These are phyloP conservation scores for Sitodiplosis mosellana DNA, from an alignment of 1,140 invertebrate genomes.

Conservation along the genomic window DNA sequence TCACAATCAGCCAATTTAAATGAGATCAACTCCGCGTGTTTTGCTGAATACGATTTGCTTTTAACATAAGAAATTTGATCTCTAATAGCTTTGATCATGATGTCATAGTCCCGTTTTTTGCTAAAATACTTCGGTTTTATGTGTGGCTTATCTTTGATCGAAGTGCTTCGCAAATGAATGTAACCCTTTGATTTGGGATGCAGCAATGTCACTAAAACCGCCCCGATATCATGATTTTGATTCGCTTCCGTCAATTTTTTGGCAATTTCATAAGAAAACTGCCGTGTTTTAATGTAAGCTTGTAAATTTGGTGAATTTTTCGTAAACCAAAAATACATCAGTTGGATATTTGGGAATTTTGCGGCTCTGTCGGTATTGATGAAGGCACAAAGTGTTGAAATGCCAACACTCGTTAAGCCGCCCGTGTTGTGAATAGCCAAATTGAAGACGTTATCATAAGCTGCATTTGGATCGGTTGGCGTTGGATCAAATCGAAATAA, in stretches of 20 bases:
- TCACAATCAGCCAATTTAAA: conserved; percentile 45
- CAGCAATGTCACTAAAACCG: conserved; percentile 56
- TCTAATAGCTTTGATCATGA: conserved; percentile 64
- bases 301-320: conserved; percentile 62
- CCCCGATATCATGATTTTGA: conserved; percentile 59
- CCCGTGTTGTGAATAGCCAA: conserved; percentile 61
- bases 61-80: conserved; percentile 61
- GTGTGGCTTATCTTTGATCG: conserved; percentile 64
- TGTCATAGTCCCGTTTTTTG: conserved; percentile 52
- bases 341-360: conserved; percentile 47
- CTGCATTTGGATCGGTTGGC: conserved; percentile 7
- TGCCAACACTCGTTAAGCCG: conserved; percentile 60
- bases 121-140: conserved; percentile 84
- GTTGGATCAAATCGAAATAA: conserved; percentile 54
- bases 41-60: conserved; percentile 58
- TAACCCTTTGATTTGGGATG: conserved; percentile 67
- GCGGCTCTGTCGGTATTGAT: no score
- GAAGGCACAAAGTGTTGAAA: conserved; percentile 41
- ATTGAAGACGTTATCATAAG: not conserved
- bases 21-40: conserved; percentile 53
- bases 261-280: conserved; percentile 57
- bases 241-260: conserved; percentile 70
- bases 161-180: conserved; percentile 50
- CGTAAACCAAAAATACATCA: conserved; percentile 66
- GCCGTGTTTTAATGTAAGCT: conserved; percentile 52